phyloP scores from a whole-genome alignment of 2,888 invertebrate genomes.

The Liposcelis brunnea region DNA sequence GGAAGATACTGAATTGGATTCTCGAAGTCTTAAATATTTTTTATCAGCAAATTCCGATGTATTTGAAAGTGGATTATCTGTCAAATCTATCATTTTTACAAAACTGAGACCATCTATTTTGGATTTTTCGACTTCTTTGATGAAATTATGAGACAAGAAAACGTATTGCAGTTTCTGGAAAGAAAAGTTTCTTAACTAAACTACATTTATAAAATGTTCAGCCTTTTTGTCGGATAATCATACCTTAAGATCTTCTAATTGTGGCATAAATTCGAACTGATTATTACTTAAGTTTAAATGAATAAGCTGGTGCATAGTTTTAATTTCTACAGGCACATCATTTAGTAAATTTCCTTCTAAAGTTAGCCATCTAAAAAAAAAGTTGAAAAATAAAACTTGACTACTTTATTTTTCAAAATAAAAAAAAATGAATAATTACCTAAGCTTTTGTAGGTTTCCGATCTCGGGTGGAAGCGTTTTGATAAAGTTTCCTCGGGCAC shows the following conservation, averaged over 20 bases:
- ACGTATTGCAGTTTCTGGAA: too few species aligned
- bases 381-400: neutral
- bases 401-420: too few species aligned
- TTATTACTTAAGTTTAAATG: conserved; percentile 47
- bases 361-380: conserved; percentile 42
- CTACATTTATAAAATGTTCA: too few species aligned
- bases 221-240: too few species aligned
- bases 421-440: conserved; percentile 26
- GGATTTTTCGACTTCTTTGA: conserved; percentile 22
- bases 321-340: conserved; percentile 33
- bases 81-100: conserved; percentile 35
- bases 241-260: conserved; percentile 3
- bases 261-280: conserved; percentile 33
- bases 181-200: too few species aligned
- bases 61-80: conserved; percentile 28
- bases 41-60: too few species aligned
- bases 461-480: conserved; percentile 37
- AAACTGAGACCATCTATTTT: too few species aligned
- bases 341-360: conserved; percentile 41
- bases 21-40: conserved; percentile 25
- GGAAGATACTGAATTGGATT: conserved; percentile 21
- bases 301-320: conserved; percentile 33
- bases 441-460: conserved; percentile 35
- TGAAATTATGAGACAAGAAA: conserved; percentile 16
- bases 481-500: conserved; percentile 44